These are phyloP conservation scores for Pleuronectes platessa DNA, from an alignment of 2,113 vertebrate genomes.

Conservation along the genomic window DNA sequence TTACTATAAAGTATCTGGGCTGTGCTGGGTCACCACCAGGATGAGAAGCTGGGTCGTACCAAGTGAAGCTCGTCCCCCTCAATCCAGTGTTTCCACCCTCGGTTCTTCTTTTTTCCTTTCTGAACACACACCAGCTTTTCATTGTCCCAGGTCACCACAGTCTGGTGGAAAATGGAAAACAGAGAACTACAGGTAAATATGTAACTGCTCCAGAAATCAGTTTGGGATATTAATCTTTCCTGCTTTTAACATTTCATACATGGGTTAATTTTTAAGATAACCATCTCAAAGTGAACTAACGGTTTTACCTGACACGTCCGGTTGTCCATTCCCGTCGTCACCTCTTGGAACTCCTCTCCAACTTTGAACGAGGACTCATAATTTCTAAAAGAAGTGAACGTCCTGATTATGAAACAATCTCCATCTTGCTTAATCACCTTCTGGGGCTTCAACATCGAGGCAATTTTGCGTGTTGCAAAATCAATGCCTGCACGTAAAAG, in stretches of 20 bases:
- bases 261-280: neutral
- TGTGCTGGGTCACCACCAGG: neutral
- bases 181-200: neutral
- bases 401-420: slow-evolving; percentile 86
- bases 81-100: slow-evolving; percentile 92
- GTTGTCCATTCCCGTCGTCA: slow-evolving; percentile 90
- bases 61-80: slow-evolving; percentile 87
- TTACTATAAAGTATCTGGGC: neutral
- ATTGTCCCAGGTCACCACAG: slow-evolving; percentile 86
- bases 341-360: slow-evolving; percentile 89
- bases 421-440: slow-evolving; percentile 90
- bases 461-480: slow-evolving; percentile 89
- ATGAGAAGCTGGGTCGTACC: slow-evolving; percentile 75
- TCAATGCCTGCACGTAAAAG: slow-evolving; percentile 83
- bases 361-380: slow-evolving; percentile 84
- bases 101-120: slow-evolving; percentile 87
- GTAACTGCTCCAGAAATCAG: neutral
- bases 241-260: neutral
- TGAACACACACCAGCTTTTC: slow-evolving; percentile 89
- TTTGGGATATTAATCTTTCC: neutral
- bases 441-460: slow-evolving; percentile 88
- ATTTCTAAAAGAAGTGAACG: slow-evolving; percentile 84
- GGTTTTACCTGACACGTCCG: slow-evolving; percentile 85
- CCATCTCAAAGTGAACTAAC: neutral
- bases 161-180: slow-evolving; percentile 65